Conservation (phyloP, 1,140 invertebrate species). For the Ostrea denselamellosa region DNA sequence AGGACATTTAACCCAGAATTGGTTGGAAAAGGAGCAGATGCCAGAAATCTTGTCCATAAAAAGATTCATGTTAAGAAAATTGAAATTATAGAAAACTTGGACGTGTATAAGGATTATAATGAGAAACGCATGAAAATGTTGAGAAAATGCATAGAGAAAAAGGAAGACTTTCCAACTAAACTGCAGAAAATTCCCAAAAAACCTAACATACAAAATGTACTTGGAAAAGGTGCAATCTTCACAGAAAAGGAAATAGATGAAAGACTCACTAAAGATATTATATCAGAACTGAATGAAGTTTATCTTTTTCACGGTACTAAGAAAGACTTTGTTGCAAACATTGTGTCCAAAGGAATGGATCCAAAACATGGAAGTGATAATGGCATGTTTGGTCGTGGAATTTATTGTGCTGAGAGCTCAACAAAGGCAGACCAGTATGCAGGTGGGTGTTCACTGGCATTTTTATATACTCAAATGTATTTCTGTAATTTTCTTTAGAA, state of each 20-base stretch:
- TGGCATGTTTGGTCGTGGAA: conserved; percentile 58
- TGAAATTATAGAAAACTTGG: conserved; percentile 56
- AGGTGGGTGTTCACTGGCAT: conserved; percentile 40
- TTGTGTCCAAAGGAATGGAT: conserved; percentile 54
- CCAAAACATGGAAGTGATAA: conserved; percentile 46
- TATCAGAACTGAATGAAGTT: conserved; percentile 55
- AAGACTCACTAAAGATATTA: conserved; percentile 16
- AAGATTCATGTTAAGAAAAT: conserved; percentile 53
- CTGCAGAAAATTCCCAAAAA: conserved; percentile 6
- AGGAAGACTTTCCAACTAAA: neutral
- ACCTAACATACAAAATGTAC: neutral
- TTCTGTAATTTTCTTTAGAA: no score
- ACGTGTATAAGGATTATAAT: conserved; percentile 53
- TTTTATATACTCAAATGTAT: no score
- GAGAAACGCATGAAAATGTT: neutral
- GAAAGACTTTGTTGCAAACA: conserved; percentile 44
- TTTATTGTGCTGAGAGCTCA: conserved; percentile 58
- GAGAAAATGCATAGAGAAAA: neutral
- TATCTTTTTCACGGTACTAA: conserved; percentile 60
- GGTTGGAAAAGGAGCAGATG: conserved; percentile 58
- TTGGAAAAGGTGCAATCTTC: neutral
- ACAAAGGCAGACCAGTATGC: conserved; percentile 64
- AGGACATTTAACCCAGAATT: conserved; percentile 49
- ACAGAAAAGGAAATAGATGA: conserved; percentile 25
- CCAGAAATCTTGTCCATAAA: conserved; percentile 47